Evolutionary conservation across 1,140 invertebrate species (phyloP), one percentile per base, ranked within the genome.

Genomic region (Lerema accius): DNA sequence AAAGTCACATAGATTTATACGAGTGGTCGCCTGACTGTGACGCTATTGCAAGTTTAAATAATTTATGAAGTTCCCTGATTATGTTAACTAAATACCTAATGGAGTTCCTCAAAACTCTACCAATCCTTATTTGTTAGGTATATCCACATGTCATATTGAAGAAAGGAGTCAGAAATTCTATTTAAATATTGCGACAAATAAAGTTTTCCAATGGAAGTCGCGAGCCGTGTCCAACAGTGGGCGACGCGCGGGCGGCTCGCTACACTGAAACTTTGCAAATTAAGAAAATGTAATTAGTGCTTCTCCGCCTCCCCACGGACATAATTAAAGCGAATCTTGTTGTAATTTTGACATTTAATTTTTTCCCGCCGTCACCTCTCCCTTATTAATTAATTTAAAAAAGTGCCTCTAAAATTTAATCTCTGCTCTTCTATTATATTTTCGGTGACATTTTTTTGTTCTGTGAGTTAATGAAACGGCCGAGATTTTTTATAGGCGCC

Each of bases 281-380:
- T 89, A 87, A 89, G 86, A 87, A 87, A 87, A 86, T 84, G 86
- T 86, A 87, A 87, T 87, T 87, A 86, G 83, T 78, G 65, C 69
- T 62, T 26, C 43, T 68, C 63, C 39, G 28, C 64, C 53, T 65
- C 78, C 74, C 74, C 58, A 55, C 68, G 76, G 85, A 86, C 83
- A 86, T 86, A 86, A 84, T 88, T 86, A 86, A 88, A 76, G 73
- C 72, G 71, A 86, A 89, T 89, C 82, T 85, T 85, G 83, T 85
- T 85, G 84, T 89, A 89, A 89, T 87, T 89, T 86, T 82, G 83
- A 89, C 83, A 74, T 86, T 89, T 87, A 82, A 86, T 86, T 87
- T 89, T 89, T 85, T 84, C 78, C 67, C 74, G 67, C 69, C 73
- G 72, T 82, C 81, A 79, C 79, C 74, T 82, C 76, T 50, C 77